Base-by-base conservation (phyloP, 2,888 invertebrate species). In the Tromatobia lineatoria region DNA sequence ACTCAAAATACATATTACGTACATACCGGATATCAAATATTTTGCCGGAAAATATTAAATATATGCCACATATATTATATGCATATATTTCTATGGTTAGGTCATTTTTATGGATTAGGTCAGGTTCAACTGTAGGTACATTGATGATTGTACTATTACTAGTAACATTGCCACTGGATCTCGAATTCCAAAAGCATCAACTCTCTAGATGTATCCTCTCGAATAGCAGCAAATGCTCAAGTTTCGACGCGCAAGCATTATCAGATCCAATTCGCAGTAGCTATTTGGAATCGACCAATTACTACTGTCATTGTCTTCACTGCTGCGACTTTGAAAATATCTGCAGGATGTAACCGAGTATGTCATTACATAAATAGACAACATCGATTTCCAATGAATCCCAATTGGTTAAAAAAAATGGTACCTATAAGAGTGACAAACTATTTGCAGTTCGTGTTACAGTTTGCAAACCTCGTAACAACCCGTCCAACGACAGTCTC, bases 171-270 rank as follows among this genome's bases (percentile, higher is more conserved):
- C 59, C 7, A 8, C 18, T 34, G 29, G 59, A 34, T 59, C 29
- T 34, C 29, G 34, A 59, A 59, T 59, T 59, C 59, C 59, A 34
- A 59, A 29, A n/a, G 59, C 59, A 59, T n/a, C 59, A 8, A 8
- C 15, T 59, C 59, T 34, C 59, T n/a, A 59, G 59, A 59, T 59
- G n/a, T 59, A 29, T 25, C 59, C 29, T 59, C 59, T 59, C 59
- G 59, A 0, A 8, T 59, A 59, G 15, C 29, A 0, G 34, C 23
- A 54, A 54, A 59, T 34, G 29, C 25, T 59, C 59, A 34, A 59
- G 25, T 59, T 59, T 59, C 59, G 8, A 59, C 34, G 15, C 25
- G n/a, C 8, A 4, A 59, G 34, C n/a, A 29, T 59, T 59, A 59
- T 59, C 29, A 59, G 34, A 29, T 34, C 29, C 59, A 59, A 59